Conservation (phyloP, 2,888 invertebrate species). For the Esperia sulphurella region DNA sequence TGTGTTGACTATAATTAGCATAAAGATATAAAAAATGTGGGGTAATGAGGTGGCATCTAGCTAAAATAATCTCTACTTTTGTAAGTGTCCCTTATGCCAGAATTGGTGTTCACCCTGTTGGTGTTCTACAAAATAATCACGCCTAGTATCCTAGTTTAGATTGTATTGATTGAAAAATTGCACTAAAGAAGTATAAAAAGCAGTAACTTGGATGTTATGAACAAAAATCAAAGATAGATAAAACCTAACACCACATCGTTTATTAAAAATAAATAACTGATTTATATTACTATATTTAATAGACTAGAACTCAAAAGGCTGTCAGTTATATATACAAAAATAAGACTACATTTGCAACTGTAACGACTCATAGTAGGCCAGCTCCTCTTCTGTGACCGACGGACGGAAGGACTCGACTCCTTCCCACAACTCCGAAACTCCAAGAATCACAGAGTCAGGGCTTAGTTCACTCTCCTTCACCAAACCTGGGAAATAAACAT, state of each 20-base stretch:
- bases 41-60: too few relatives aligned
- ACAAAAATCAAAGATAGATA: not conserved
- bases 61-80: too few relatives aligned
- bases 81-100: too few relatives aligned
- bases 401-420: slow-evolving; percentile 83
- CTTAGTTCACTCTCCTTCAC: slow-evolving; percentile 69
- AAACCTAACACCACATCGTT: not conserved
- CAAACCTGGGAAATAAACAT: slow-evolving; percentile 56
- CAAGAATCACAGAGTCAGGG: slow-evolving; percentile 80
- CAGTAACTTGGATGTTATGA: too few relatives aligned
- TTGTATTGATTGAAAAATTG: too few relatives aligned
- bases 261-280: not conserved
- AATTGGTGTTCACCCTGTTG: too few relatives aligned
- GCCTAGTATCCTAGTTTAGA: too few relatives aligned
- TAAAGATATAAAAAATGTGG: too few relatives aligned
- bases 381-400: slow-evolving; percentile 84
- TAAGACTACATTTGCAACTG: slow-evolving; percentile 58
- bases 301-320: not conserved
- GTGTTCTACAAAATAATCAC: too few relatives aligned
- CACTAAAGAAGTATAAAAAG: too few relatives aligned
- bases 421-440: slow-evolving; percentile 80
- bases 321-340: too few relatives aligned
- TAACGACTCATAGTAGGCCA: slow-evolving; percentile 82
- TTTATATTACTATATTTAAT: not conserved
- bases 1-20: too few relatives aligned